Base-by-base conservation (phyloP, 2,113 vertebrate species). In the Callaeas wilsoni region DNA sequence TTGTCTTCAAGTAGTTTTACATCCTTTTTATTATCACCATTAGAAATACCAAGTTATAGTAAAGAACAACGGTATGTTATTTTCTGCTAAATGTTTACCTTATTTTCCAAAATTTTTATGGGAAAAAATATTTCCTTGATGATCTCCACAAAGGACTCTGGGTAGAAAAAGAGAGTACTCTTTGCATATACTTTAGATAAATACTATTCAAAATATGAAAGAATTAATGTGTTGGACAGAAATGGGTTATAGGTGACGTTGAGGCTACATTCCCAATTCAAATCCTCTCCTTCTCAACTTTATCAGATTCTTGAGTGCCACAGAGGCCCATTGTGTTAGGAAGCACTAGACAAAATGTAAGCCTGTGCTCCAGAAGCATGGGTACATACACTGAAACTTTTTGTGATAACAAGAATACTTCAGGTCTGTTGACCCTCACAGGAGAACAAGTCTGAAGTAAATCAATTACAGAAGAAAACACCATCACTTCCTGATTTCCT, bases 1-100 rank as follows among this genome's bases (percentile, higher is more conserved):
- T 79, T 92, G 75, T 37, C 73, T 89, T 94, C 46, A 89, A 29
- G 73, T 87, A 84, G 81, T 84, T 91, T 93, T 78, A 79, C 53
- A 63, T 30, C 16, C 37, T 47, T 53, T 94, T 85, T 86, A 70
- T 83, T 78, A 56, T 29, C 46, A 16, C 8, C 25, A 70, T 95
- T 90, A 85, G 44, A 68, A 76, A 76, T 47, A 77, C 42, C 35
- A 93, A 93, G 88, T 84, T 84, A 65, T 4, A 57, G 17, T 11
- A 55, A 89, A 79, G 53, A n/a, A 42, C 8, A 69, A 42, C 5
- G 42, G 8, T 20, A 65, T 53, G 8, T 2, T 91, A 25, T 87
- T 63, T 82, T 76, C 10, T 1, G 25, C 18, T 71, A 49, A 78
- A 71, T 10, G 1, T 8, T 80, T 91, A 39, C 8, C 12, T 84